Evolutionary conservation across 2,797 vertebrate species (phyloP), one percentile per base, ranked within the genome.

Genomic region (Macropodus opercularis): DNA sequence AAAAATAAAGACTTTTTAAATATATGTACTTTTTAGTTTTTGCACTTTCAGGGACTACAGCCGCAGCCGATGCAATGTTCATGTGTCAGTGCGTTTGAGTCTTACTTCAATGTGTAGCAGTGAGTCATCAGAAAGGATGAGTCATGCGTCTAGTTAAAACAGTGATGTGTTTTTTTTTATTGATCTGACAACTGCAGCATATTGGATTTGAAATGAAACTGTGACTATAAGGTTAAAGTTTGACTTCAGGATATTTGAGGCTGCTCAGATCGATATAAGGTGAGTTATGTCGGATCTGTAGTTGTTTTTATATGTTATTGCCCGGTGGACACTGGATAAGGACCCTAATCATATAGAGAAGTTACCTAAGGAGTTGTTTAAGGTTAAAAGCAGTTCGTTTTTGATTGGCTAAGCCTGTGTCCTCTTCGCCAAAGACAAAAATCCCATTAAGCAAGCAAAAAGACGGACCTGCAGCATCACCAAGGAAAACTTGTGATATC

Each of bases 131-230:
- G 27, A 2, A 6, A 24, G 15, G 18, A 40, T 69, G 21, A 54
- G 12, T 65, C 44, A 42, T 27, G 34, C 0, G 0, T 24, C 15
- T 49, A 17, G 34, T 63, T 49, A 24, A 43, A 63, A 42, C 24
- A 36, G 49, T 24, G 31, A 48, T 43, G 9, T 29, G 8, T 27
- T 7, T 27, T 14, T 32, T 46, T 10, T 32, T 8, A 35, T 72
- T 60, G 48, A 53, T 54, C 34, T 61, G n/a, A 4, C 41, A 31
- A 38, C 19, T 36, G 4, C 8, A 17, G n/a, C 34, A 17, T n/a
- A 41, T 62, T 46, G 46, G 40, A 61, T 34, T 43, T 31, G 9
- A 36, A 61, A 57, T 51, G 2, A 46, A 47, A 46, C n/a, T 23
- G 35, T 15, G 7, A 15, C 42, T 27, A 2, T 35, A 6, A 39